Percentiles rank a stretch among this genome's conserved stretches.
phyloP scores from a whole-genome alignment of 1,140 invertebrate genomes.

The Nebria ingens region DNA sequence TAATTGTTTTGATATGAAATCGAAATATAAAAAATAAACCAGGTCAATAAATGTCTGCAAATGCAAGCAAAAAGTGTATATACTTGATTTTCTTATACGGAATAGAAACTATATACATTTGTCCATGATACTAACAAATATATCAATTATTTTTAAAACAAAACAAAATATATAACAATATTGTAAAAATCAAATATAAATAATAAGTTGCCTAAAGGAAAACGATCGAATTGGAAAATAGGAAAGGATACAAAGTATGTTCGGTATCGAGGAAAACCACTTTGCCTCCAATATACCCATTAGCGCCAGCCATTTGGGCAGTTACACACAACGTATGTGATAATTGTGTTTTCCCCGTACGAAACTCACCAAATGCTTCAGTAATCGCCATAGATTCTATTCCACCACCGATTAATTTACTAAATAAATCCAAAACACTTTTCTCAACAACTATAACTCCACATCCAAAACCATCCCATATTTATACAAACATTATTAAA shows the following conservation, averaged over 20 bases:
- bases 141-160: no score
- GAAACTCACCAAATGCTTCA: constrained; percentile 83
- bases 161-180: constrained; percentile 14
- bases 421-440: constrained; percentile 30
- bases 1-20: no score
- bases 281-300: constrained; percentile 65
- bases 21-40: no score
- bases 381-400: constrained; percentile 85
- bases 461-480: no score
- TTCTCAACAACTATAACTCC: background rate
- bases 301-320: constrained; percentile 56
- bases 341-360: constrained; percentile 69
- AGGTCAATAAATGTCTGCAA: no score
- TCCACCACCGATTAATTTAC: constrained; percentile 67
- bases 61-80: no score
- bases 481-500: constrained; percentile 3
- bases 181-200: constrained; percentile 13
- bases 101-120: no score
- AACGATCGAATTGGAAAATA: constrained; percentile 10
- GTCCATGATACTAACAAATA: no score
- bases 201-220: constrained; percentile 6
- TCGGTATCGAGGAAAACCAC: constrained; percentile 73
- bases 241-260: constrained; percentile 68
- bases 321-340: constrained; percentile 72
- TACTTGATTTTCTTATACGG: no score